Evolutionary conservation across 1,140 invertebrate genomes (phyloP).

Genomic region (Rhopalosiphum padi): DNA sequence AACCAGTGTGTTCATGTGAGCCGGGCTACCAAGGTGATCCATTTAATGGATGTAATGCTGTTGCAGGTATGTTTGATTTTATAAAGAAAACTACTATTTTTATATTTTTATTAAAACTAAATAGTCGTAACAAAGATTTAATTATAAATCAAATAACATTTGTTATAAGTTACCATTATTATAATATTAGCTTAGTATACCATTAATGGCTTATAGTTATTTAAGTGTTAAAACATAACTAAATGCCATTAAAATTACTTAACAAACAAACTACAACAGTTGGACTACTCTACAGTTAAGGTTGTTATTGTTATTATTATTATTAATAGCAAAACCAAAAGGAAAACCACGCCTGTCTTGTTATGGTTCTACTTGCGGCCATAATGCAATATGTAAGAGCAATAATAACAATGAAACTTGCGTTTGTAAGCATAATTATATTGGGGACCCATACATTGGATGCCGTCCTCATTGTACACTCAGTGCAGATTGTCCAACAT

Average conservation of each 20-base stretch:
- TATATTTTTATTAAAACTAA: constrained; percentile 36
- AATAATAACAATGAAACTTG: constrained; percentile 69
- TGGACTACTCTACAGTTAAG: background rate
- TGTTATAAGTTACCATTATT: background rate
- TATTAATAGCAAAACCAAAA: constrained; percentile 47
- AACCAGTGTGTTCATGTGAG: constrained; percentile 65
- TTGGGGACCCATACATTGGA: constrained; percentile 72
- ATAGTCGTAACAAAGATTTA: background rate
- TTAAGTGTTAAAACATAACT: background rate
- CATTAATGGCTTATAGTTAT: background rate
- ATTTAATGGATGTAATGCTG: constrained; percentile 63
- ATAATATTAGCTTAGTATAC: background rate
- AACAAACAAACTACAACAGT: constrained; percentile 29
- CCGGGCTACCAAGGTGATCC: constrained; percentile 67
- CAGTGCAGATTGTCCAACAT: constrained; percentile 75
- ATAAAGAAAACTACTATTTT: background rate
- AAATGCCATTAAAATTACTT: background rate
- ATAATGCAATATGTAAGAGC: constrained; percentile 76
- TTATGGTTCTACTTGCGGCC: constrained; percentile 74
- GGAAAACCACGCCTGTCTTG: constrained; percentile 66
- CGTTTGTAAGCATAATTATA: constrained; percentile 71
- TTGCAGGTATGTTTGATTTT: constrained; percentile 60
- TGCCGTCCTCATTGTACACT: constrained; percentile 80
- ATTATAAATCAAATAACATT: background rate
- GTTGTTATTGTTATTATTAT: constrained; percentile 37